phyloP scores from a whole-genome alignment of 92 coral and sea anemone species.

The Porites lobata region DNA sequence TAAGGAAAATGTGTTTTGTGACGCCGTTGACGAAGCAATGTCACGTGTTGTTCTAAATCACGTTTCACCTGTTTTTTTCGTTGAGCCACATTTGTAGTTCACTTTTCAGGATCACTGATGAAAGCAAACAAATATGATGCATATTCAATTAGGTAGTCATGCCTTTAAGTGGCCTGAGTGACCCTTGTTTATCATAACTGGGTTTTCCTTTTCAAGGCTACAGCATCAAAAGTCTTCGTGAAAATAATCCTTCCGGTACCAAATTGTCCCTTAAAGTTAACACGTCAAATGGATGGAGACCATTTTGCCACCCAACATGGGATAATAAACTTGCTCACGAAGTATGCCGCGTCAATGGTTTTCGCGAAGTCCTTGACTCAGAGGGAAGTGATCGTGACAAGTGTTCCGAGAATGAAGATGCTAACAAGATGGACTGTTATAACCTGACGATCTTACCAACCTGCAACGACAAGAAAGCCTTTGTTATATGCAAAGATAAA shows the following conservation, averaged over 20 bases:
- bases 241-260: background rate
- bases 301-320: constrained; percentile 4
- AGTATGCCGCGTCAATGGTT: background rate
- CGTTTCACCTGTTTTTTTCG: too few relatives aligned
- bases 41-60: too few relatives aligned
- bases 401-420: background rate
- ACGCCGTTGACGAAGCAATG: too few relatives aligned
- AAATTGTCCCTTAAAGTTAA: background rate
- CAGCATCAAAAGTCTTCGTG: background rate
- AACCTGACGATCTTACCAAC: background rate
- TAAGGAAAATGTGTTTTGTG: too few relatives aligned
- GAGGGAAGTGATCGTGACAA: background rate
- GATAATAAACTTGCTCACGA: background rate
- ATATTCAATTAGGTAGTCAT: background rate
- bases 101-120: too few relatives aligned
- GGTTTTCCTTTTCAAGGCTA: background rate
- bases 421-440: background rate
- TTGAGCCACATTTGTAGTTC: too few relatives aligned
- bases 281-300: background rate
- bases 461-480: background rate
- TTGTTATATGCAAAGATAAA: constrained; percentile 1
- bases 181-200: background rate
- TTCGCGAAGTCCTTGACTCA: background rate
- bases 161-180: background rate
- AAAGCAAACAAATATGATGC: background rate